Base-by-base conservation (phyloP, 1,140 invertebrate genomes). In the Lordiphosa mommai region DNA sequence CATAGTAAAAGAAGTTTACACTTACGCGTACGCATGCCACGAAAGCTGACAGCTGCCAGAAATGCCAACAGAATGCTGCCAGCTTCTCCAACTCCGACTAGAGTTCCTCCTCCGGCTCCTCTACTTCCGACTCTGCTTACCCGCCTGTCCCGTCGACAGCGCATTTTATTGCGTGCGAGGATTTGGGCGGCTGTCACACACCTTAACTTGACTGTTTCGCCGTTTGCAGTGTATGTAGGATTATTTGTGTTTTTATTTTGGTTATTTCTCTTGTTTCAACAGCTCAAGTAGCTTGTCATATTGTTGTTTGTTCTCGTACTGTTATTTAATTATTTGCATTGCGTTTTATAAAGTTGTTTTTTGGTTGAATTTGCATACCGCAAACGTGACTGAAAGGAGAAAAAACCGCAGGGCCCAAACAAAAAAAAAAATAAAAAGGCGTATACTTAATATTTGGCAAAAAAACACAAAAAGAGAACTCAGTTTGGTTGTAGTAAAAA, bases 11-110 rank as follows among this genome's bases (percentile, higher is more conserved):
- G 58, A 69, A 77, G 77, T 84, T 82, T 84, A 65, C 64, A 82
- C 77, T 82, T 77, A 82, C 77, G 64, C 58, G 63, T 49, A 53
- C 59, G 72, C 63, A 82, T 82, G 68, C 77, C 77, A 64, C 68
- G 67, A 65, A 69, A 82, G 77, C 79, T 82, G 77, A 77, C 77
- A 82, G 77, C 77, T 82, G 77, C 77, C 77, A 82, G 77, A 72
- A 82, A 82, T 72, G 77, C 77, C 67, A 82, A 59, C 59, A 82
- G 56, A 32, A 69, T 38, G 59, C 72, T 63, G 76, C 41, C 58
- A 76, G 51, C 65, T 41, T 79, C 66, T 20, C 57, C 59, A 14
- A 37, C 32, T 34, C 27, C 49, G 41, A 29, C 41, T 48, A 58
- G 57, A 33, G 40, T 38, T 56, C 46, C 36, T 10, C 29, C 59